phyloP scores from a whole-genome alignment of 2,113 vertebrate species.

The Astur gentilis region DNA sequence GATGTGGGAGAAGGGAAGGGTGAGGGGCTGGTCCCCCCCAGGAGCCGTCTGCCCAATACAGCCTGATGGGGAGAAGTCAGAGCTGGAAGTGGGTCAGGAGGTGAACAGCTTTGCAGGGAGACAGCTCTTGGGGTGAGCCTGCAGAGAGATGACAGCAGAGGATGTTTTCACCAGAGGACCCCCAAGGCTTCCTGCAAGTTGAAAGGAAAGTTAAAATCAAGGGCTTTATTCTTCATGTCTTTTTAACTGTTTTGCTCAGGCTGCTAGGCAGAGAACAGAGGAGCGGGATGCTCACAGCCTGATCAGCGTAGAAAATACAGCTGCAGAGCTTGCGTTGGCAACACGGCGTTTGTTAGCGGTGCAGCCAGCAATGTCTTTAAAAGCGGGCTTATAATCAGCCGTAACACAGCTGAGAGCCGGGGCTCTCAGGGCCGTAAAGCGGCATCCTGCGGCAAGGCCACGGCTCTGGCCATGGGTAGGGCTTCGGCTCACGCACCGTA shows the following conservation, averaged over 20 bases:
- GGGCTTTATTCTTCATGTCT: not conserved
- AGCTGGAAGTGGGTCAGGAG: not conserved
- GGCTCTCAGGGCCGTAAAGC: not conserved
- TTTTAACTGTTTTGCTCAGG: not conserved
- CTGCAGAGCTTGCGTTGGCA: not conserved
- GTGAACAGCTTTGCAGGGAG: not conserved
- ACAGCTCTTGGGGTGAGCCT: not conserved
- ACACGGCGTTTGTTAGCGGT: not conserved
- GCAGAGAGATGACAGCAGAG: not conserved
- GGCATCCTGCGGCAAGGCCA: not conserved
- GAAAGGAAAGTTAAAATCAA: not conserved
- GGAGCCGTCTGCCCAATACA: rapidly evolving
- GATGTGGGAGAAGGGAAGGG: not conserved
- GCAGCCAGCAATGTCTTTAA: not conserved
- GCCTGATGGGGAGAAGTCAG: not conserved
- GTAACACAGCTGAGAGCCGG: not conserved
- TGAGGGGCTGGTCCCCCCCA: not conserved
- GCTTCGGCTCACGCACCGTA: rapidly evolving
- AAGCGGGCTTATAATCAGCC: not conserved
- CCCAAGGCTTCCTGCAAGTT: not conserved
- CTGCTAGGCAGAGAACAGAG: not conserved
- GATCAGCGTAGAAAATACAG: not conserved
- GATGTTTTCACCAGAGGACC: not conserved
- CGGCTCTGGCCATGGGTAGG: not conserved
- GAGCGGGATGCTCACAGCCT: not conserved